Evolutionary conservation across 2,888 invertebrate species (phyloP).

Genomic region (Polydrusus pterygomalis): DNA sequence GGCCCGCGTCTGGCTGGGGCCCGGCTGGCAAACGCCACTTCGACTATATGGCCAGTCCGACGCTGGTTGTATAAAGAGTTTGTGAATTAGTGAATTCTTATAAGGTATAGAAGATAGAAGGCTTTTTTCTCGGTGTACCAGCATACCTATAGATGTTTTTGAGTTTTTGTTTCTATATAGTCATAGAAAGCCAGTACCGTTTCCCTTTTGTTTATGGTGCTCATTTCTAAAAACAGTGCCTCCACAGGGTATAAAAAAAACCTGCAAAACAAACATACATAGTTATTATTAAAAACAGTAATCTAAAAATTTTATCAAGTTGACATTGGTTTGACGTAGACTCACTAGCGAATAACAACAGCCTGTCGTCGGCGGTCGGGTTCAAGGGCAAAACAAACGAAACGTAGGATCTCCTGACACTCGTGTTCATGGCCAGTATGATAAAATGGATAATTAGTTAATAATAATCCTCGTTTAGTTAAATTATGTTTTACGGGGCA

Average conservation of each 20-base stretch:
- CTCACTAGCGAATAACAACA: constrained; percentile 37
- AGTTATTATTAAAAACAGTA: constrained; percentile 31
- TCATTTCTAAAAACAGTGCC: not conserved
- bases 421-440: constrained; percentile 69
- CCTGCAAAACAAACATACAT: not conserved
- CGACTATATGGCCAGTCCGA: no score
- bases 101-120: no score
- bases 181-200: no score
- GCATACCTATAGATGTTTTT: no score
- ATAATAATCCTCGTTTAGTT: constrained; percentile 63
- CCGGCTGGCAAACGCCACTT: no score
- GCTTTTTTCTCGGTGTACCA: no score
- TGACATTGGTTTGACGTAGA: constrained; percentile 49
- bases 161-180: no score
- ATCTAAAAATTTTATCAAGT: constrained; percentile 37
- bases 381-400: constrained; percentile 60
- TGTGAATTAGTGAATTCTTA: no score
- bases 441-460: constrained; percentile 69
- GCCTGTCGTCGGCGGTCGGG: constrained; percentile 54
- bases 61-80: no score
- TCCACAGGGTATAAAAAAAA: constrained; percentile 13
- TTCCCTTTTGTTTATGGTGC: not conserved
- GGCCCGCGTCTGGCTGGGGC: no score
- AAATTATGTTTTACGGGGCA: constrained; percentile 46
- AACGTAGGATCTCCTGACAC: constrained; percentile 61